Evolutionary conservation across 2,888 invertebrate species (phyloP).

Genomic region (Antheraea assamensis): DNA sequence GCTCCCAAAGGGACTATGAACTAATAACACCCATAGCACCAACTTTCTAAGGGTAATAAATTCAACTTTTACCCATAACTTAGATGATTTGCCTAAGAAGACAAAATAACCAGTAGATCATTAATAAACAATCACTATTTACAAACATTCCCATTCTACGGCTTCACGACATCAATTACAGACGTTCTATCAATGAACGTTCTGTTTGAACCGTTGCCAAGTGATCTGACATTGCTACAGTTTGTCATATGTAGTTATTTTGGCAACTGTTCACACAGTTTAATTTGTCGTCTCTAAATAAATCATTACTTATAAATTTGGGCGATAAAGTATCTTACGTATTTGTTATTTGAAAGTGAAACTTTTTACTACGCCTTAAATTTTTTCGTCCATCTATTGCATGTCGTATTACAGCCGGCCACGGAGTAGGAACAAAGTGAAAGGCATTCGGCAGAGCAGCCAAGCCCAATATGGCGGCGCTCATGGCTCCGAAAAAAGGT

Average conservation of each 20-base stretch:
- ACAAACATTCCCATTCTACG: slow-evolving; percentile 2
- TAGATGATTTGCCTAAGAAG: not conserved
- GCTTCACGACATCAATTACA: not conserved
- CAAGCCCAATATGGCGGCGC: too few relatives aligned
- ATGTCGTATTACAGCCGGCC: too few relatives aligned
- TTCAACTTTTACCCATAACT: not conserved
- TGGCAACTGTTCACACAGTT: not conserved
- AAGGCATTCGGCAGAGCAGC: too few relatives aligned
- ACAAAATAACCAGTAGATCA: not conserved
- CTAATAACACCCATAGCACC: not conserved
- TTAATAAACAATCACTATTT: not conserved
- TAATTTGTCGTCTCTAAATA: not conserved
- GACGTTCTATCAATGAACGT: slow-evolving; percentile 23
- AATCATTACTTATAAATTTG: not conserved
- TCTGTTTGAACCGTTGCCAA: slow-evolving; percentile 32
- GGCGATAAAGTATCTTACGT: not conserved
- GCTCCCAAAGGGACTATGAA: not conserved
- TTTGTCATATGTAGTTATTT: not conserved
- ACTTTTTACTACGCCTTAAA: too few relatives aligned
- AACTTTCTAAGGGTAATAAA: not conserved
- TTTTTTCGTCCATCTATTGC: too few relatives aligned
- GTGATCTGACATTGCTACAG: slow-evolving; percentile 24
- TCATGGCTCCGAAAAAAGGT: too few relatives aligned
- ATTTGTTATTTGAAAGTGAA: not conserved
- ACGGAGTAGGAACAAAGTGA: too few relatives aligned